Base-by-base conservation (phyloP, 2,113 vertebrate species). In the Epinephelus cyanopodus region DNA sequence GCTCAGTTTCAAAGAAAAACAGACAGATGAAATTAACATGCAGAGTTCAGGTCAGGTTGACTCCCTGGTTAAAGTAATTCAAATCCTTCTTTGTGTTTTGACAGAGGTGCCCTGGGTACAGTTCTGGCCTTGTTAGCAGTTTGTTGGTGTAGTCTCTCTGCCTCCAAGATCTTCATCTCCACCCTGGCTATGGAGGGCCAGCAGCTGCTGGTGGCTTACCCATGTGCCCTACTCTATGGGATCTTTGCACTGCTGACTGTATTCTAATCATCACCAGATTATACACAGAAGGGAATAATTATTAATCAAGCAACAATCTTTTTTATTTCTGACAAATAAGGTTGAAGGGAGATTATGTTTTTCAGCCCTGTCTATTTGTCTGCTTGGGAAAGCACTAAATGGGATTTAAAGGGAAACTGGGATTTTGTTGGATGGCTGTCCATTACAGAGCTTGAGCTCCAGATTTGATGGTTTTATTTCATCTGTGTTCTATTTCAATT, bases 161-260 rank as follows among this genome's bases (percentile, higher is more conserved):
- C 97, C 74, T 97, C 97, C 73, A 97, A 98, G 95, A 97, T 98
- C 90, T 98, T 98, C 87, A 96, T 90, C 19, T 96, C 97, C 1
- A 97, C 96, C 0, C 88, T 98, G 85, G 93, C 95, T 37, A 97
- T 98, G 97, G 95, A 97, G 85, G 97, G 96, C 75, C 97, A 98
- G 25, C 97, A 97, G 90, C 95, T 97, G 60, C 93, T 98, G 12
- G 89, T 98, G 9, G 97, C 97, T 0, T 98, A 98, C 61, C 97
- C 97, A 0, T 98, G 97, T 86, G 96, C 95, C 76, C 92, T 98
- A 78, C 93, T 97, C 42, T 98, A 98, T 13, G 97, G 96, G 19
- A 95, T 98, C 47, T 97, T 97, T 87, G 96, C 96, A n/a, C 95
- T 98, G 75, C 79, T 98, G 19, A 96, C 96, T 0, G 91, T 98